Conservation (phyloP, 1,140 invertebrate genomes). For the Drosophila lacertosa region DNA sequence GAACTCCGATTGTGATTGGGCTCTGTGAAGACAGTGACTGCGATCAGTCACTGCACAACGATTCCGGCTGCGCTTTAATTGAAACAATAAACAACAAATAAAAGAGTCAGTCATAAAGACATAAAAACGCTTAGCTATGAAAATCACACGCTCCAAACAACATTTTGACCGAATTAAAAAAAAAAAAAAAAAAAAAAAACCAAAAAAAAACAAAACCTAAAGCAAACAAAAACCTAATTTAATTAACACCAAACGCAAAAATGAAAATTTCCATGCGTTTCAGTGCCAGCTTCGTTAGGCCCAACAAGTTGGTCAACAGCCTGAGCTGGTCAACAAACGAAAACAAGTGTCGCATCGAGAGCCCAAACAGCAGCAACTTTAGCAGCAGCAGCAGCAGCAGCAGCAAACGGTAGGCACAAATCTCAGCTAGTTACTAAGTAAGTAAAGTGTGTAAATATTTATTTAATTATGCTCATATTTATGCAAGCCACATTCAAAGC, state of each 20-base stretch:
- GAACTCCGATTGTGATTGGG: constrained; percentile 1
- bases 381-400: constrained; percentile 25
- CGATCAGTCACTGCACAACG: constrained; percentile 5
- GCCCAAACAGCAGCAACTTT: constrained; percentile 8
- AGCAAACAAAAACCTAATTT: constrained; percentile 63
- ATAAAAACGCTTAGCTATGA: constrained; percentile 51
- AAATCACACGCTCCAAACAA: constrained; percentile 52
- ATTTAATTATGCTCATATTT: constrained; percentile 80
- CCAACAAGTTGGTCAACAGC: constrained; percentile 60
- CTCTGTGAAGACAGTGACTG: constrained; percentile 12
- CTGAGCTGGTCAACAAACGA: constrained; percentile 47
- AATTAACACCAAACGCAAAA: constrained; percentile 29
- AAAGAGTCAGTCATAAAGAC: constrained; percentile 62
- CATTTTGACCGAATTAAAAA: neutral
- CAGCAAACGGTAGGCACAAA: constrained; percentile 36
- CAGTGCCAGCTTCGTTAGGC: constrained; percentile 43
- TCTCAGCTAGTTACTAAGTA: constrained; percentile 60
- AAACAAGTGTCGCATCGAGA: constrained; percentile 57
- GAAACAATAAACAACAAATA: constrained; percentile 69
- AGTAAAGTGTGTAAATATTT: constrained; percentile 78
- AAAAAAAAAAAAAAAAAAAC: constrained; percentile 40
- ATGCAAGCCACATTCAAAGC: constrained; percentile 59
- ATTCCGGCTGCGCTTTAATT: constrained; percentile 57
- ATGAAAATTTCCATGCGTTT: constrained; percentile 53
- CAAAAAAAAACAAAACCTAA: constrained; percentile 24